Conservation (phyloP, 2,113 vertebrate species). For the Emydocephalus ijimae region DNA sequence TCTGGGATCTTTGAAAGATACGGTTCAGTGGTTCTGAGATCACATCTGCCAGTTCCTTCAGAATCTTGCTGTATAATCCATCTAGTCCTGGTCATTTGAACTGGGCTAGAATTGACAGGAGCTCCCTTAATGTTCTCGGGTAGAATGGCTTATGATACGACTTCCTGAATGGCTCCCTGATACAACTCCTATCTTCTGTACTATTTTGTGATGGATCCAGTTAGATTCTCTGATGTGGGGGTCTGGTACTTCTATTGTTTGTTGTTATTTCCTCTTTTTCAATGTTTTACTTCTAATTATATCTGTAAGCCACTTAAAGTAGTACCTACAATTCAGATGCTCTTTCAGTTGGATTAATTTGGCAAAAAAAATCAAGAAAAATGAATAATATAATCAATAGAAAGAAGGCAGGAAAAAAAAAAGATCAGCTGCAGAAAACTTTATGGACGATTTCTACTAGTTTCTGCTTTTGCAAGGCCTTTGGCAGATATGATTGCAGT, state of each 20-base stretch:
- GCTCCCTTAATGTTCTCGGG: not conserved
- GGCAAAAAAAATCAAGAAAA: not conserved
- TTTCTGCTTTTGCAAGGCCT: not conserved
- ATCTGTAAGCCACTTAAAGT: not conserved
- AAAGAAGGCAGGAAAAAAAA: not conserved
- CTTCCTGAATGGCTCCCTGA: not conserved
- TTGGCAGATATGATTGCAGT: not conserved
- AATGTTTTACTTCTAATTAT: not conserved
- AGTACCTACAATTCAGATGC: not conserved
- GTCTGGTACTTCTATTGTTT: not conserved
- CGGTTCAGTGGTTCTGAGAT: not conserved
- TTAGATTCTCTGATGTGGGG: not conserved
- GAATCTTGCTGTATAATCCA: not conserved
- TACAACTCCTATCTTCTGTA: not conserved
- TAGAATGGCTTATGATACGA: not conserved
- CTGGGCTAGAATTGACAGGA: not conserved
- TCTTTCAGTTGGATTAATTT: not conserved
- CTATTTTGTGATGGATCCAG: not conserved
- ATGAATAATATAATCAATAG: not conserved
- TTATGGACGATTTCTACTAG: not conserved
- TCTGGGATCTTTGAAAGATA: not conserved
- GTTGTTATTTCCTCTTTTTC: not conserved
- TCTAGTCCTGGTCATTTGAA: not conserved
- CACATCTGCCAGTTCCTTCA: not conserved
- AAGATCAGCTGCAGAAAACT: not conserved